A percentile compares a stretch with the other conserved stretches of the same genome.
Conservation (phyloP, 2,888 invertebrate species). For the Caenorhabditis macrosperma region DNA sequence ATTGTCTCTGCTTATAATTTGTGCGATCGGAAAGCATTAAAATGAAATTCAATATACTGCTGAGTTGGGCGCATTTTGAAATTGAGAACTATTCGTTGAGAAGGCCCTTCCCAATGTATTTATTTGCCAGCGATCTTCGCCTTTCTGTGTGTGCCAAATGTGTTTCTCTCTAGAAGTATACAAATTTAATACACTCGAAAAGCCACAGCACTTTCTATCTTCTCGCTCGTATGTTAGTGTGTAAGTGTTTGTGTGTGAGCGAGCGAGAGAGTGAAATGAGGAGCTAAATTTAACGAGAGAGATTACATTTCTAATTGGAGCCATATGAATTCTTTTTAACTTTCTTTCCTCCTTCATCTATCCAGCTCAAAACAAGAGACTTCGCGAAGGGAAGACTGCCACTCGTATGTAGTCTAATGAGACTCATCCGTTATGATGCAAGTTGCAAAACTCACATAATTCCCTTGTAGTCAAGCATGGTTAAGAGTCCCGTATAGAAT, state of each 20-base stretch:
- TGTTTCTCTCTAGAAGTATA: constrained; percentile 36
- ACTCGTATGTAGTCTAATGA: no score
- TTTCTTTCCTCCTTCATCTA: background rate
- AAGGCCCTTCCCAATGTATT: constrained; percentile 1
- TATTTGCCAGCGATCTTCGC: constrained; percentile 33
- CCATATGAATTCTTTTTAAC: constrained; percentile 27
- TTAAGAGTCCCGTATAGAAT: constrained; percentile 40
- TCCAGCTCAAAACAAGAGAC: background rate
- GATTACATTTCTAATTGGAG: constrained; percentile 55
- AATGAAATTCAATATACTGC: constrained; percentile 44
- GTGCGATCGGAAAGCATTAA: background rate
- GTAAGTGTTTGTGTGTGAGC: constrained; percentile 11
- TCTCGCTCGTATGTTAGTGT: constrained; percentile 7
- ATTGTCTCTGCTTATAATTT: no score
- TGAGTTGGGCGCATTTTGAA: constrained; percentile 14
- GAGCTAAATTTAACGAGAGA: constrained; percentile 41
- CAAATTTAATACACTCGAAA: constrained; percentile 51
- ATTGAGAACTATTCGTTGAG: constrained; percentile 28
- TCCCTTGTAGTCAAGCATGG: constrained; percentile 54
- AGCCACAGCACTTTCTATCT: constrained; percentile 9
- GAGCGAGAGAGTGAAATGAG: constrained; percentile 28
- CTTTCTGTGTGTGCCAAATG: background rate
- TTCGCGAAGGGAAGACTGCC: background rate
- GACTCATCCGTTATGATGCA: no score
- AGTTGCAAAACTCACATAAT: constrained; percentile 48